Evolutionary conservation across 2,113 vertebrate genomes (phyloP).

Genomic region (Tetrao urogallus): DNA sequence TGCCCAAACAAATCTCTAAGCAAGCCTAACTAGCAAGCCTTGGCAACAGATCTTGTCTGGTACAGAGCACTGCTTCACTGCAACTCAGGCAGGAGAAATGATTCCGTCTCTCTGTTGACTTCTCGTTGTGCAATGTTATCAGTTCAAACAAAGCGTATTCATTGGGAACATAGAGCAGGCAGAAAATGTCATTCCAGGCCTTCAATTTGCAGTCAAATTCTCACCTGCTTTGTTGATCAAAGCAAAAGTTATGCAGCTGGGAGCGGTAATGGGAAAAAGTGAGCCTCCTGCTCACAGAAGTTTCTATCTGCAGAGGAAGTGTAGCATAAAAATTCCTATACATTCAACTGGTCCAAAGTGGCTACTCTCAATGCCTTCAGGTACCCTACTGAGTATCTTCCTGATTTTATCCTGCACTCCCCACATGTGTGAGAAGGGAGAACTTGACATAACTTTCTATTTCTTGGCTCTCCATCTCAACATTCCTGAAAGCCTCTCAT

Average conservation of each 20-base stretch:
- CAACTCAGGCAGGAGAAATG: not conserved
- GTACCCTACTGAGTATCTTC: not conserved
- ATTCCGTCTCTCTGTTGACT: not conserved
- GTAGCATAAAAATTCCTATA: not conserved
- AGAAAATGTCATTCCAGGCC: not conserved
- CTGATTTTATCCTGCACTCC: not conserved
- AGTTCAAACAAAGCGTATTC: not conserved
- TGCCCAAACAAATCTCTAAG: slow-evolving; percentile 30
- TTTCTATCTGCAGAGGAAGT: not conserved
- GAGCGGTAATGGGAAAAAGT: not conserved
- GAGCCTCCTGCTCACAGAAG: not conserved
- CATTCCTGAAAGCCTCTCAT: not conserved
- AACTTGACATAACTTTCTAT: not conserved
- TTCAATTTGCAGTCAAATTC: not conserved
- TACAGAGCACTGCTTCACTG: not conserved
- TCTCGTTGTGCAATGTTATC: not conserved
- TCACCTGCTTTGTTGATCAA: not conserved
- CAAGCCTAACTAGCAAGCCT: not conserved
- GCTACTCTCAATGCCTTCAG: not conserved
- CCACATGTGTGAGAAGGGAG: not conserved
- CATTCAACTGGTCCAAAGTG: not conserved
- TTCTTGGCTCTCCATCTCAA: not conserved
- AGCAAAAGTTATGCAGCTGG: not conserved
- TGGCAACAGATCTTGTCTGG: slow-evolving; percentile 1
- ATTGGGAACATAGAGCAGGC: not conserved